Evolutionary conservation across 2,797 vertebrate genomes (phyloP).

Genomic region (Centroberyx gerrardi): DNA sequence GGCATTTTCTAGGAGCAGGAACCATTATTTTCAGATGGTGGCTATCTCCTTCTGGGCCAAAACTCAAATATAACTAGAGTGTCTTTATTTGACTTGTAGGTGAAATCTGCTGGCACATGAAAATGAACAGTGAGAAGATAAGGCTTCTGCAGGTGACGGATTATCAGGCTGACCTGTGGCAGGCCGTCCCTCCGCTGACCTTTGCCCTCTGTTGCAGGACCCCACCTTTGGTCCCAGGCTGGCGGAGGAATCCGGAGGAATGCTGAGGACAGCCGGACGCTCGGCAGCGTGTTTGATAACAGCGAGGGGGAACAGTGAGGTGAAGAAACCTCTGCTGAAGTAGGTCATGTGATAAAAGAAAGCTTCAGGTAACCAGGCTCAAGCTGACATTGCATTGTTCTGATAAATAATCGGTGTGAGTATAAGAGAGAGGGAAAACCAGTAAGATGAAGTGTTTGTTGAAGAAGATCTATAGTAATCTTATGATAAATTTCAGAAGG

Average conservation of each 20-base stretch:
- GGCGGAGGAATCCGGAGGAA: conserved; percentile 18
- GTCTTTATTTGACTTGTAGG: neutral
- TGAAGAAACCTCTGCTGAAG: conserved; percentile 8
- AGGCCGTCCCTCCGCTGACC: conserved; percentile 22
- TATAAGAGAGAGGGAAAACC: neutral
- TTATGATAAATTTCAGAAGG: neutral
- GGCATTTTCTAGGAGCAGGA: no score
- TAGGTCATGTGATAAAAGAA: neutral
- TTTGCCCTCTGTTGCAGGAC: conserved; percentile 42
- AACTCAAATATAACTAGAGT: no score
- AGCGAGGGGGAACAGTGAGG: no score
- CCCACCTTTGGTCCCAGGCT: neutral
- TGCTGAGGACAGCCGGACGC: conserved; percentile 22
- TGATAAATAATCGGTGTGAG: conserved; percentile 8
- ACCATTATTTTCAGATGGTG: no score
- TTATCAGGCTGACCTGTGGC: conserved; percentile 35
- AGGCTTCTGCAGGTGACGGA: conserved; percentile 27
- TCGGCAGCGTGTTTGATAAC: neutral
- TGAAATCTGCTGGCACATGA: conserved; percentile 15
- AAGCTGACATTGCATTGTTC: neutral
- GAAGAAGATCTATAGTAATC: neutral
- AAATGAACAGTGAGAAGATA: conserved; percentile 8
- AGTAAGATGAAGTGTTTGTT: neutral
- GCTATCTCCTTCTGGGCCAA: no score
- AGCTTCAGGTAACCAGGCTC: neutral